Evolutionary conservation across 2,888 invertebrate genomes (phyloP), one percentile per base, ranked within the genome.

Genomic region (Drosophila anomelani): DNA sequence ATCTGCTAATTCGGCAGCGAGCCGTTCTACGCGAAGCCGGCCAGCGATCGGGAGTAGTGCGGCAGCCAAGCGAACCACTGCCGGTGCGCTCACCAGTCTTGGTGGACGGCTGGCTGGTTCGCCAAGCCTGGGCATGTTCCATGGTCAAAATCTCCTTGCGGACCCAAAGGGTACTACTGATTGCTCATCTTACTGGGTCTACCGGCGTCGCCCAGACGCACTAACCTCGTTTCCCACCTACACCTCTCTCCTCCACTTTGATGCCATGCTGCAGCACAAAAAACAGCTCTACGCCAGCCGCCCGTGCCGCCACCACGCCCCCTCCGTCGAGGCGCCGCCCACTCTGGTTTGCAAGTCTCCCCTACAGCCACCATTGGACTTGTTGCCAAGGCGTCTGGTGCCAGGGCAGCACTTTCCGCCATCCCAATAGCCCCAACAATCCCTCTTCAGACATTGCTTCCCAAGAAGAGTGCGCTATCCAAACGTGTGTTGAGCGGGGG

Each of bases 211-310:
- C 47, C 47, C 66, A 36, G 47, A 38, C 46, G 69, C 70, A 78
- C 61, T 72, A 62, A 81, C 71, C 32, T 69, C 60, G 46, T 67
- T 77, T 58, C 57, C 58, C 54, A 64, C 54, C 57, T 74, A 61
- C 61, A 49, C 36, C 39, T 68, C 71, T 60, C 41, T 67, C 47
- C 73, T 61, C 12, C 56, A 43, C 39, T 69, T 70, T 15, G 41
- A 56, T 36, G 49, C 56, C 1, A 12, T 73, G 74, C 38, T 75
- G 53, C 67, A 71, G 63, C 23, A 49, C 44, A 43, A 44, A 43
- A 32, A 59, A 23, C 43, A 55, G 39, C 57, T 36, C 36, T 15
- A 3, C 61, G 46, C 47, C 44, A 9, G 39, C 38, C 43, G 2
- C 53, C 54, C 15, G 7, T 38, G 3, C 61, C 71, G 8, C 61